A percentile compares a stretch with the other conserved stretches of the same genome.
Evolutionary conservation across 2,888 invertebrate species (phyloP).

Genomic region (Ariolimax columbianus): DNA sequence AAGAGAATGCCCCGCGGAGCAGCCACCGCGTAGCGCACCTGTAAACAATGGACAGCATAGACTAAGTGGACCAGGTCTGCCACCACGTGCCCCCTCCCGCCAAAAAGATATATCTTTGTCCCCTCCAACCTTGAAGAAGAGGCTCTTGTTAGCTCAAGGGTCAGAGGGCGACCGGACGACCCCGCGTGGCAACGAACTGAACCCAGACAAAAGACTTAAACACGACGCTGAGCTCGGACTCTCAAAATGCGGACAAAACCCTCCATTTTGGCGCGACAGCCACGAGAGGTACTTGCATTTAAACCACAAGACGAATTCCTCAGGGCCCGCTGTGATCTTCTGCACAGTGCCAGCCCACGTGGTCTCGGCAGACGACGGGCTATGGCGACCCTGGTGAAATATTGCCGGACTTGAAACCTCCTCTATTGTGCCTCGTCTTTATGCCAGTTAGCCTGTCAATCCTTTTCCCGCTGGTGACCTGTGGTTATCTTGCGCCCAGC

Average conservation of each 20-base stretch:
- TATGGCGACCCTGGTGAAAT: constrained; percentile 46
- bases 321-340: background rate
- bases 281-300: background rate
- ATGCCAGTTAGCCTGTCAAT: background rate
- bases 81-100: constrained; percentile 34
- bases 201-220: constrained; percentile 19
- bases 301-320: background rate
- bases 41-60: background rate
- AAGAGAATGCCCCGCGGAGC: background rate
- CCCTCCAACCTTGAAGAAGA: constrained; percentile 43
- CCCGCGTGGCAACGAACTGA: constrained; percentile 16
- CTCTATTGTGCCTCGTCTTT: background rate
- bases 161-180: constrained; percentile 39
- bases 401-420: background rate
- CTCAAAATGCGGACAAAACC: background rate
- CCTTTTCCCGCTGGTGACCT: no score
- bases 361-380: constrained; percentile 10
- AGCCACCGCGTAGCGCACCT: background rate
- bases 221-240: background rate
- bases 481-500: no score
- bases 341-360: background rate
- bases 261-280: background rate
- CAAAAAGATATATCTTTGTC: constrained; percentile 39
- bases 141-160: constrained; percentile 41
- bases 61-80: constrained; percentile 13